A percentile compares a stretch with the other conserved stretches of the same genome.
phyloP scores from a whole-genome alignment of 2,797 vertebrate species.

The Pelodytes ibericus region DNA sequence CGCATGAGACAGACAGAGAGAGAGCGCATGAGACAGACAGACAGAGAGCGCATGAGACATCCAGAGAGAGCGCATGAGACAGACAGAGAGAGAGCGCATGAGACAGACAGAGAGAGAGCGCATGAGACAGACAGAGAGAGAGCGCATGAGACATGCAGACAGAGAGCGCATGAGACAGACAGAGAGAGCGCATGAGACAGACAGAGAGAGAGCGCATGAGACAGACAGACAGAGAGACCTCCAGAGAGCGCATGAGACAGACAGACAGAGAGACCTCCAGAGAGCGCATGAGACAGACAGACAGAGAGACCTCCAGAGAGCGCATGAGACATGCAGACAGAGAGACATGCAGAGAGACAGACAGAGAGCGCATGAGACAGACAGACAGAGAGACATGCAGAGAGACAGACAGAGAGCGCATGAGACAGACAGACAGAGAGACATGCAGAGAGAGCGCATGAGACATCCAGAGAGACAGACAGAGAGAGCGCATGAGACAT shows the following conservation, averaged over 20 bases:
- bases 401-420: not conserved
- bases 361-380: conserved; percentile 67
- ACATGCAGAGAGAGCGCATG: not conserved
- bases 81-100: too few species aligned
- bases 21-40: too few species aligned
- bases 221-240: conserved; percentile 68
- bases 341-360: conserved; percentile 57
- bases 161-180: too few species aligned
- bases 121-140: too few species aligned
- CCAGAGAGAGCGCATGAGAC: too few species aligned
- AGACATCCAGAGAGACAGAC: not conserved
- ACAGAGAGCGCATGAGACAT: too few species aligned
- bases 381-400: not conserved
- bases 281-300: conserved; percentile 69
- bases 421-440: too few species aligned
- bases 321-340: conserved; percentile 68
- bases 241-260: too few species aligned
- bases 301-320: conserved; percentile 78
- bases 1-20: too few species aligned
- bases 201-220: conserved; percentile 60
- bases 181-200: too few species aligned
- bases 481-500: not conserved
- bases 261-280: not conserved
- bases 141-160: too few species aligned
- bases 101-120: too few species aligned